Evolutionary conservation across 2,113 vertebrate species (phyloP), one percentile per base, ranked within the genome.

Genomic region (Saguinus midas): DNA sequence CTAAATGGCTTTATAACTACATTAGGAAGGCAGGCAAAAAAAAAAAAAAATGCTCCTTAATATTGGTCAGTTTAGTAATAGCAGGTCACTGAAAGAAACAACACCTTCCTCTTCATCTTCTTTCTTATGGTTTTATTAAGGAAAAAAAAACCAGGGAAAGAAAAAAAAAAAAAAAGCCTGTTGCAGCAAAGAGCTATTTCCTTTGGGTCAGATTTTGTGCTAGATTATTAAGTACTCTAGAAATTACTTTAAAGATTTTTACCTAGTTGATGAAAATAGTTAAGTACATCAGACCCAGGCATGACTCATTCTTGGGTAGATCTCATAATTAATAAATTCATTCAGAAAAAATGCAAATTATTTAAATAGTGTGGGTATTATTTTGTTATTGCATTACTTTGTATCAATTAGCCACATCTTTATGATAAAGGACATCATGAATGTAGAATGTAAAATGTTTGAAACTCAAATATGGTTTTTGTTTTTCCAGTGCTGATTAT

Each of bases 171-270:
- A 18, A 29, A 5, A 17, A 58, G 5, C 7, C 5, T 76, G 2
- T 70, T 12, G 8, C 35, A 58, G 12, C 52, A 82, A 58, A 92
- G 40, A 79, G 14, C 1, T 48, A 23, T 58, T 80, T 85, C 40
- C 82, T 87, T 96, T 73, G 48, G 86, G 16, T 35, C 4, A 57
- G 27, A n/a, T 84, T 83, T 85, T 91, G 45, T 52, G 29, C 57
- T 91, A 86, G 57, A 82, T 18, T 90, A 10, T 95, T 50, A 90
- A 83, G 14, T 73, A 48, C 35, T 20, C 20, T 50, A 64, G 40
- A 87, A 89, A 90, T 91, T 37, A 75, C 27, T 73, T 84, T n/a
- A 83, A 88, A 93, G 21, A 79, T 29, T 55, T 89, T n/a, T 25
- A 64, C 20, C 18, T 80, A 68, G 50, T 23, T 95, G 70, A 89